These are phyloP conservation scores for Grus americana DNA, from an alignment of 2,113 vertebrate genomes.

Conservation along the genomic window DNA sequence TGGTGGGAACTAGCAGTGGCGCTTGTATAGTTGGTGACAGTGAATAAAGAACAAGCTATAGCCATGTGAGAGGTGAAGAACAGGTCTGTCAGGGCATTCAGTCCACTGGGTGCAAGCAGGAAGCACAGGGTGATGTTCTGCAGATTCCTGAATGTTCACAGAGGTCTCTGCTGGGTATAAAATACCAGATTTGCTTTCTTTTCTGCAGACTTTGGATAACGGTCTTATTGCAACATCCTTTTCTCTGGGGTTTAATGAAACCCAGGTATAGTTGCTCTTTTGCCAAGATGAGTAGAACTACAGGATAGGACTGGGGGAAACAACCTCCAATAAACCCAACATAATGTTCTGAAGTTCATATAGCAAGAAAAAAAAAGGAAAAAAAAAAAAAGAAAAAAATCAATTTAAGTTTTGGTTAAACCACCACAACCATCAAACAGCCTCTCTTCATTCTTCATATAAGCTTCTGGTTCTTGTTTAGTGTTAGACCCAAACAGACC, in stretches of 20 bases:
- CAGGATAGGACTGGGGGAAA: background rate
- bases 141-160: background rate
- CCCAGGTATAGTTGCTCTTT: background rate
- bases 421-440: background rate
- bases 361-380: fast-evolving
- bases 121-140: background rate
- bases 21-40: background rate
- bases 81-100: background rate
- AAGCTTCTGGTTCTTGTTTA: background rate
- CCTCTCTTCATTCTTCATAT: background rate
- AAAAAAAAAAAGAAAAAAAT: fast-evolving
- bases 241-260: background rate
- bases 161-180: background rate
- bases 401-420: background rate
- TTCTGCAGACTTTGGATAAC: background rate
- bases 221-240: background rate
- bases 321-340: background rate
- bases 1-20: background rate
- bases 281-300: background rate
- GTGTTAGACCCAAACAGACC: background rate
- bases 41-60: background rate
- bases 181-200: background rate
- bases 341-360: background rate
- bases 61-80: background rate
- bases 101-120: background rate